Evolutionary conservation across 2,797 vertebrate species (phyloP).

Genomic region (Rhinoraja longicauda): DNA sequence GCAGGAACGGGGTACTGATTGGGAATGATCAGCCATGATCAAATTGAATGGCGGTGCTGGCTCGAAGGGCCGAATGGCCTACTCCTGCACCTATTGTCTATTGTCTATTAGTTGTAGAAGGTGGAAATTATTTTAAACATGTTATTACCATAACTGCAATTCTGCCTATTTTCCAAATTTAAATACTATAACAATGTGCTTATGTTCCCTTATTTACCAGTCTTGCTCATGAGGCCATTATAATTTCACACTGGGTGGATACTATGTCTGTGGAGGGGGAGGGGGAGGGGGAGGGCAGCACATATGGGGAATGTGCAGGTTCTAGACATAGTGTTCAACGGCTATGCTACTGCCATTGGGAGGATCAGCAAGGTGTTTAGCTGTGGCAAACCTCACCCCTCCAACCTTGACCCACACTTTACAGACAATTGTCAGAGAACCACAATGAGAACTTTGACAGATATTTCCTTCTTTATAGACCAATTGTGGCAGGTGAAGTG

Average conservation of each 20-base stretch:
- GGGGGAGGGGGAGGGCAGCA: no score
- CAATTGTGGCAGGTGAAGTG: not conserved
- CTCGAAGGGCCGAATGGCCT: no score
- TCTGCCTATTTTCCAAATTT: not conserved
- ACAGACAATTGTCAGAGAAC: not conserved
- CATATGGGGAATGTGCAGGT: no score
- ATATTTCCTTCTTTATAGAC: not conserved
- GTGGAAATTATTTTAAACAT: not conserved
- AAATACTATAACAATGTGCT: no score
- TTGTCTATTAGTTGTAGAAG: slow-evolving; percentile 11
- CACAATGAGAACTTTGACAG: not conserved
- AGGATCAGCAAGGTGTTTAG: not conserved
- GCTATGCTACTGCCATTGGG: not conserved
- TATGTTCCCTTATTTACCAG: not conserved
- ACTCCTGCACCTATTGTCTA: no score
- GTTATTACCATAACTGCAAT: not conserved
- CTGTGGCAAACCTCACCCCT: not conserved
- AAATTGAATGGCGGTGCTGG: no score
- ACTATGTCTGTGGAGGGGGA: no score
- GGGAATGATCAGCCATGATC: no score
- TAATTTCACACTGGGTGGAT: not conserved
- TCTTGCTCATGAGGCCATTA: not conserved
- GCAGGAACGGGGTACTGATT: no score
- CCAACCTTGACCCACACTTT: not conserved
- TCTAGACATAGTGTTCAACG: not conserved